Base-by-base conservation (phyloP, 2,888 invertebrate species). In the Adela reaumurella region DNA sequence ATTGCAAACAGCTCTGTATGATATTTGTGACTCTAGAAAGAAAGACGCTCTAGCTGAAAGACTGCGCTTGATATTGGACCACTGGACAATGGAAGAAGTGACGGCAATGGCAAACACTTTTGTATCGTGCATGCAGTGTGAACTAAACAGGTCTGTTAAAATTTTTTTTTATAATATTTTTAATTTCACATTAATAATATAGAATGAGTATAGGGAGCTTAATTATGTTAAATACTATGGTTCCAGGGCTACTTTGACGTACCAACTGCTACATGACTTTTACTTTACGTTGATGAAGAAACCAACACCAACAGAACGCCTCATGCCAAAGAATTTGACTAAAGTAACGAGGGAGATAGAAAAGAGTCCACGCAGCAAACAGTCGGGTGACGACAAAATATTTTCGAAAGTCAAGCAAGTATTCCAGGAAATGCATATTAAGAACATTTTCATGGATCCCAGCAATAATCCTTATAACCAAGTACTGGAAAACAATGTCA, bases 11-110 rank as follows among this genome's bases (percentile, higher is more conserved):
- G 72, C 65, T 47, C 63, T 88, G 11, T 81, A 81, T 59, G 65
- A 78, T 46, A 78, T 85, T 51, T 83, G 83, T 57, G 84, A 86
- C 53, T 61, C 67, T 47, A 78, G 82, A 52, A 83, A 83, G 64
- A 54, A 65, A 24, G 70, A 72, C 53, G 74, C 82, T 1, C 83
- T 85, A 61, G 65, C 71, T 47, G 81, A 84, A 59, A 71, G 83
- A 44, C 65, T 63, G 19, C 59, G 68, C 10, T 65, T 86, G 20
- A 79, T 86, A 43, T 57, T 57, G 47, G 79, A 84, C 50, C 77
- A 83, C 52, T 87, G 86, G 87, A 61, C 81, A 1, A 64, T 77
- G 53, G 71, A 71, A 51, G 82, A 85, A 58, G 61, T 83, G 5
- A 71, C 73, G 17, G 67, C 80, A 45, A 65, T 86, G 56, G 67